Evolutionary conservation across 2,113 vertebrate genomes (phyloP), one percentile per base, ranked within the genome.

Genomic region (Pollachius pollachius): DNA sequence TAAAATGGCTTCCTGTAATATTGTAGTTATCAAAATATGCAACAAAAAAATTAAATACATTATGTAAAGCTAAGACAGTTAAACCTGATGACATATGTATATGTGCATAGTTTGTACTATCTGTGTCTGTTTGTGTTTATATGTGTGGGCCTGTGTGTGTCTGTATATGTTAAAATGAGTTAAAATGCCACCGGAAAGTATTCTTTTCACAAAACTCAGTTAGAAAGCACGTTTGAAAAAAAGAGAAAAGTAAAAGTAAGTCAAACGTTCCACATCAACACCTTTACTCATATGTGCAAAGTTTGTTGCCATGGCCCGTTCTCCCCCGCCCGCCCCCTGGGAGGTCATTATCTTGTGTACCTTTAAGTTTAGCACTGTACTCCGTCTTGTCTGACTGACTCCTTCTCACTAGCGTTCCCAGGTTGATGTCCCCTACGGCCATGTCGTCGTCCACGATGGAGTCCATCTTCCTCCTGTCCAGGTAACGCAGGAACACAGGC

Each of bases 371-470:
- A 67, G 94, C 90, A 91, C 87, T 94, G 93, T 99, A 99, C 81
- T 98, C 97, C 4, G 94, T 98, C 91, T 95, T 95, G 88, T 99
- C 97, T 0, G 97, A 99, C 83, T 99, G 96, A 79, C 93, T 98
- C 84, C 97, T 95, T 85, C 96, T 91, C 85, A 93, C 91, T 90
- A 99, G 67, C 30, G 88, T 88, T 65, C 93, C 90, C 66, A 94
- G 85, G 82, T 84, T 94, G 82, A 91, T 78, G 64, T 94, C 92
- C 69, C 94, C 93, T 80, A 85, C 94, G 12, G 77, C 48, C 1
- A 15, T 59, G 37, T 80, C 80, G 69, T 88, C 90, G 12, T 91
- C 80, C 73, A 93, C 92, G 72, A 97, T 91, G 0, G 95, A 95
- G 87, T 98, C 97, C 0, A 96, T 99, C 81, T 88, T 96, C 74